Base-by-base conservation (phyloP, 2,888 invertebrate genomes). In the Clistopyga incitator region DNA sequence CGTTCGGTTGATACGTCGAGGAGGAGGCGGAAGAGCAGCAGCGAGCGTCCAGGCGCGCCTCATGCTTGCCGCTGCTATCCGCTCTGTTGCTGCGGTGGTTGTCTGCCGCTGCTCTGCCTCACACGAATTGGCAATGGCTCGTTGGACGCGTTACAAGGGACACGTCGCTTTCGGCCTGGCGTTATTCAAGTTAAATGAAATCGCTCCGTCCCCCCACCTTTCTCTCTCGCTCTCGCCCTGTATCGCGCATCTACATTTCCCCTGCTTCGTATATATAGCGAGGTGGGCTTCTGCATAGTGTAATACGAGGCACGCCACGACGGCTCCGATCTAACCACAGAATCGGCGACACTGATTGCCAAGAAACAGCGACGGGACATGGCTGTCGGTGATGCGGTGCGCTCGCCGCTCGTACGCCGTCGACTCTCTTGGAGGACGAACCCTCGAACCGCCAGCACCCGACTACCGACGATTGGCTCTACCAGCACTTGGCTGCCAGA, bases 121-220 rank as follows among this genome's bases (percentile, higher is more conserved):
- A 18, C 72, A 54, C 77, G 84, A 84, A 82, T 85, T 84, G 85
- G 84, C 84, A 85, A 80, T 78, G 84, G 75, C 76, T 84, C 74
- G 81, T 85, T 84, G 84, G 84, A 84, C 80, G 80, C 82, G 84
- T 84, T 84, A 84, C 82, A 85, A 84, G 82, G 83, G 72, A 80
- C 76, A 76, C 82, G 78, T 82, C 78, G 67, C 76, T 80, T 61
- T 72, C 77, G 61, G 72, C 67, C 77, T 76, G 76, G 76, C 79
- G 83, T 80, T 80, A 72, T 77, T 83, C 76, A 79, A 83, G 67
- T 83, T 80, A 79, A 83, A 83, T 80, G 59, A 83, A 79, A 83
- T 70, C 75, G 59, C 72, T 25, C 65, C 52, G 34, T 65, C 4
- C 6, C 25, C 13, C 18, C n/a, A 47, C 34, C 23, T 15, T 59